Percentiles rank a stretch among this genome's conserved stretches.
Conservation (phyloP, 2,888 invertebrate species). For the Mythimna albipuncta region DNA sequence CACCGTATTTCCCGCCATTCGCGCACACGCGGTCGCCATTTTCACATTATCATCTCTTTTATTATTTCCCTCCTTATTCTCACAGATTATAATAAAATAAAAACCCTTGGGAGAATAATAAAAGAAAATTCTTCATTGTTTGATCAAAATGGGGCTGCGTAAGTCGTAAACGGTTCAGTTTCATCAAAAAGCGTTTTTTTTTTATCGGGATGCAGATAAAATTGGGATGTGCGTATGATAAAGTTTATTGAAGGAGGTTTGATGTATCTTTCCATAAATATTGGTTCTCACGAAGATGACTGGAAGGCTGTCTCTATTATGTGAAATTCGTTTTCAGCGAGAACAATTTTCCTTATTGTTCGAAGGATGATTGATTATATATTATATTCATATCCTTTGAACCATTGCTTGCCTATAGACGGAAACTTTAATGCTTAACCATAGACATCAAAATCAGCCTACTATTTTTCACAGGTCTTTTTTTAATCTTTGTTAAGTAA, state of each 20-base stretch:
- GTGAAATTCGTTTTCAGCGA: neutral
- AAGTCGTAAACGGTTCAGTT: conserved; percentile 51
- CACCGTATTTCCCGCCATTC: conserved; percentile 38
- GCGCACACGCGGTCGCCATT: conserved; percentile 42
- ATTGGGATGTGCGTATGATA: conserved; percentile 26
- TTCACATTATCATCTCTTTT: conserved; percentile 55
- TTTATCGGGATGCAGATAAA: conserved; percentile 48
- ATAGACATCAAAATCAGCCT: neutral
- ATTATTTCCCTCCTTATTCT: conserved; percentile 35
- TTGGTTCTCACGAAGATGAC: conserved; percentile 7
- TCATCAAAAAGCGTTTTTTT: conserved; percentile 30
- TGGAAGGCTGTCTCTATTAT: neutral
- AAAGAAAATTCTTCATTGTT: conserved; percentile 47
- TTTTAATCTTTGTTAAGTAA: too few species aligned
- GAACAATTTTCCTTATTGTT: conserved; percentile 2
- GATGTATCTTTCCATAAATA: conserved; percentile 34
- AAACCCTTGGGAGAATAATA: conserved; percentile 42
- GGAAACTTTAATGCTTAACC: neutral
- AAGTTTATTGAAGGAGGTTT: conserved; percentile 32
- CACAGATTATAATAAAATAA: conserved; percentile 59
- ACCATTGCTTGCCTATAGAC: neutral
- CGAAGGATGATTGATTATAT: neutral
- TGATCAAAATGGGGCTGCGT: conserved; percentile 27
- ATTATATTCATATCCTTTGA: too few species aligned
- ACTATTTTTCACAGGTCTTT: neutral